Base-by-base conservation (phyloP, 2,888 invertebrate species). In the Oligia fasciuncula region DNA sequence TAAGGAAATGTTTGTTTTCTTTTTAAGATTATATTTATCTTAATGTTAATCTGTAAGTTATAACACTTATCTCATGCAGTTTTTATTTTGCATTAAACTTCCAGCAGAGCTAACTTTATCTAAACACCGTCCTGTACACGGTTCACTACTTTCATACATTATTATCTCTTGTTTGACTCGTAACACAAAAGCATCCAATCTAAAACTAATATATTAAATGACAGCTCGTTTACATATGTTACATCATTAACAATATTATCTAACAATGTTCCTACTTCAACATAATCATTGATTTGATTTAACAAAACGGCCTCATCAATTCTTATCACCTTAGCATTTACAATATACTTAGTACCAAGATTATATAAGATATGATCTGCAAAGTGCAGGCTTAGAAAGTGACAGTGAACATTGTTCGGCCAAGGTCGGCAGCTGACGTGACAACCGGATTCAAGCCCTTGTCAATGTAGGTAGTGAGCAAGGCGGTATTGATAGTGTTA, bases 381-480 rank as follows among this genome's bases (percentile, higher is more conserved):
- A 74, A 81, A 73, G 77, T 85, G 80, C 71, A 82, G 81, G 82
- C 86, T 86, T 89, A 91, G 91, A 91, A 91, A 91, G 91, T 85
- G 84, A 87, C 88, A 85, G 88, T 83, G 66, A 78, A 77, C 80
- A 88, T 85, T 88, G 85, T 88, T 82, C 69, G 76, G 46, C 77
- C 90, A 91, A 91, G 91, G 91, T 84, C 88, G 70, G 23, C 75
- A 68, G 77, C 83, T 90, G 87, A 88, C 88, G 82, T 84, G 85
- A 81, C 71, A 88, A 85, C 90, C 91, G 91, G 91, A 91, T 90
- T 82, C 76, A 84, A 79, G 80, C 84, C 86, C 79, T 82, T 87
- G 80, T 79, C 77, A 80, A 78, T 73, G 76, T 65, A 76, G 77
- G 72, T 77, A 78, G 68, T 46, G 72, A 72, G 76, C 76, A 76